A percentile compares a stretch with the other conserved stretches of the same genome.
phyloP scores from a whole-genome alignment of 2,888 invertebrate species.

The Lamproptera curius region DNA sequence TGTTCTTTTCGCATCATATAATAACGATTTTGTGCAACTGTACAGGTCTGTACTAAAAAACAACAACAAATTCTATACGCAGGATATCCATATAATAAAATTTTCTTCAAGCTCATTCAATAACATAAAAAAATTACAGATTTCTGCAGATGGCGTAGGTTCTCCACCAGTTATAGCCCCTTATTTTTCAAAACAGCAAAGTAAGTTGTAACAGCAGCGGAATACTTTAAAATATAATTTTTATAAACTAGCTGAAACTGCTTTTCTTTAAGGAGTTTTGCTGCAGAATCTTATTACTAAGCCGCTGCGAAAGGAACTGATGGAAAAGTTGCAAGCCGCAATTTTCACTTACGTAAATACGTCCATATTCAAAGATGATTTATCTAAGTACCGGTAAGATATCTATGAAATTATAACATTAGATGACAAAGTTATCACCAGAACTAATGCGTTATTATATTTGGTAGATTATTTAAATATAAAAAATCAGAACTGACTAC shows the following conservation, averaged over 20 bases:
- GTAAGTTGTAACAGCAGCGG: constrained; percentile 31
- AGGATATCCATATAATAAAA: too few species aligned
- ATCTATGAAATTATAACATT: too few species aligned
- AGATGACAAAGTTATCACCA: too few species aligned
- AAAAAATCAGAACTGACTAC: too few species aligned
- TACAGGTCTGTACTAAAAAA: too few species aligned
- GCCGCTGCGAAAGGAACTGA: constrained; percentile 39
- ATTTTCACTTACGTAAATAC: constrained; percentile 46
- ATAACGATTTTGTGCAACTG: too few species aligned
- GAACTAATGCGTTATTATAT: too few species aligned
- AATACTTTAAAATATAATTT: background rate
- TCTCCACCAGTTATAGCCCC: constrained; percentile 48
- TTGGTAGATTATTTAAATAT: too few species aligned
- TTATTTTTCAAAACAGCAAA: constrained; percentile 40
- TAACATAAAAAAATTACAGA: too few species aligned
- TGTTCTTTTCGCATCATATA: too few species aligned
- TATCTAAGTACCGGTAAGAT: constrained; percentile 39
- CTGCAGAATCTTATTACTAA: constrained; percentile 39
- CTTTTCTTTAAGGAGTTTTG: constrained; percentile 30
- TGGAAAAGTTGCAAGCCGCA: constrained; percentile 44
- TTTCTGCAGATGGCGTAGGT: constrained; percentile 24
- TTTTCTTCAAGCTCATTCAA: too few species aligned
- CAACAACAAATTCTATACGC: too few species aligned
- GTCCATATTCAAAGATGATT: constrained; percentile 35
- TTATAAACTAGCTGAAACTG: background rate